Evolutionary conservation across 1,140 invertebrate species (phyloP), one percentile per base, ranked within the genome.

Genomic region (Sycophila sp.): DNA sequence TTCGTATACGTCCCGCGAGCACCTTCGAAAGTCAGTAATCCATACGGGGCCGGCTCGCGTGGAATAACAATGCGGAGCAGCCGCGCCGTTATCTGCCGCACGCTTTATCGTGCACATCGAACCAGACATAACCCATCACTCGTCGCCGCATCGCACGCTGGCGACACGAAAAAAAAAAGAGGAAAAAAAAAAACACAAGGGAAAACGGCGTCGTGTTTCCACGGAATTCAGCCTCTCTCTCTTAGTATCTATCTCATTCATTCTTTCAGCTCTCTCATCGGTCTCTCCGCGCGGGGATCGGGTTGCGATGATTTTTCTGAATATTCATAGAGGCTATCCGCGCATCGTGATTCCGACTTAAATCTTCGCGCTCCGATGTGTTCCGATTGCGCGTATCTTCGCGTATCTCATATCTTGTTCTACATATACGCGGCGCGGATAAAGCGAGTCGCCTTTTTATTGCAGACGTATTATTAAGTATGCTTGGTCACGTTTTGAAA

Each of bases 41-140:
- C 15, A 42, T 17, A 42, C n/a, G 11, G n/a, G 15, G n/a, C 45
- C 51, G 22, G 47, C 32, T 28, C 32, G 32, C 30, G 17, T 13
- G 24, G 62, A 64, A 64, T 64, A 53, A 64, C 30, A 51, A 63
- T 63, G 15, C 38, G 11, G 38, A 11, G 38, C 56, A 40, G n/a
- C 26, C 32, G 10, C 5, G 26, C 38, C 34, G 28, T 62, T 62
- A 47, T 30, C 8, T 62, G 6, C 28, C 4, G n/a, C 28, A 19
- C 15, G n/a, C 32, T 51, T 34, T 38, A 51, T 53, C 45, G 22
- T 36, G 47, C 32, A n/a, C 22, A 38, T 53, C 47, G 36, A 22
- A 49, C 7, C 59, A 8, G 7, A 47, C 40, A 28, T 22, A 47
- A 19, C 26, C 40, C n/a, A 7, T n/a, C 28, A 36, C 19, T 7